Evolutionary conservation across 2,888 invertebrate genomes (phyloP).

Genomic region (Drosophila mimica): DNA sequence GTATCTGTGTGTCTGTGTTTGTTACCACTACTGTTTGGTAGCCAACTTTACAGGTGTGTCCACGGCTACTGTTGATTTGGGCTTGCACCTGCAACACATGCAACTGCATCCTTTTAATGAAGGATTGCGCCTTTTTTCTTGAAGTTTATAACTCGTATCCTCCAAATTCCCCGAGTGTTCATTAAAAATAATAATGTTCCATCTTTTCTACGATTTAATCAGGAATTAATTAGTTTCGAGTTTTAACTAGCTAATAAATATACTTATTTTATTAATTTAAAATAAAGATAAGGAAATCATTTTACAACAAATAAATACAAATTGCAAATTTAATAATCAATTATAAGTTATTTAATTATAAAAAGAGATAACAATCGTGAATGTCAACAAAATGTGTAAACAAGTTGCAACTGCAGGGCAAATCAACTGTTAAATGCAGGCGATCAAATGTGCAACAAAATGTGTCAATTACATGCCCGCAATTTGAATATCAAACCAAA

Average conservation of each 20-base stretch:
- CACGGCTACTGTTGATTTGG: constrained; percentile 40
- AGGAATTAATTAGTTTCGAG: not conserved
- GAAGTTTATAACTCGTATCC: constrained; percentile 33
- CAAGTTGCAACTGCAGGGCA: not conserved
- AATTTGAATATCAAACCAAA: not conserved
- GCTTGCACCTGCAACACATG: constrained; percentile 6
- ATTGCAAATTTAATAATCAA: not conserved
- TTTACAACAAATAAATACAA: not conserved
- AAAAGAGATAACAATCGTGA: not conserved
- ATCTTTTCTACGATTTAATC: constrained; percentile 1
- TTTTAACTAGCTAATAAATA: not conserved
- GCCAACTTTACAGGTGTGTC: constrained; percentile 51
- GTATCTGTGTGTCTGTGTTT: constrained; percentile 6
- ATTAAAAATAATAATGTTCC: constrained; percentile 35
- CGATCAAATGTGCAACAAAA: constrained; percentile 23
- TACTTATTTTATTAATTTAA: not conserved
- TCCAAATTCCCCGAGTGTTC: constrained; percentile 10
- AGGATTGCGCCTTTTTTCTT: not conserved
- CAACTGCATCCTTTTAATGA: constrained; percentile 46
- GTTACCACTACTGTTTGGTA: constrained; percentile 59
- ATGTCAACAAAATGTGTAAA: not conserved
- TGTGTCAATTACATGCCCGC: constrained; percentile 8
- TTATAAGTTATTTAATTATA: not conserved
- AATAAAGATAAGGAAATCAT: not conserved
- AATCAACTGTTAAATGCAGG: not conserved